These are phyloP conservation scores for Megalonaias nervosa DNA, from an alignment of 1,140 invertebrate genomes.

Conservation along the genomic window DNA sequence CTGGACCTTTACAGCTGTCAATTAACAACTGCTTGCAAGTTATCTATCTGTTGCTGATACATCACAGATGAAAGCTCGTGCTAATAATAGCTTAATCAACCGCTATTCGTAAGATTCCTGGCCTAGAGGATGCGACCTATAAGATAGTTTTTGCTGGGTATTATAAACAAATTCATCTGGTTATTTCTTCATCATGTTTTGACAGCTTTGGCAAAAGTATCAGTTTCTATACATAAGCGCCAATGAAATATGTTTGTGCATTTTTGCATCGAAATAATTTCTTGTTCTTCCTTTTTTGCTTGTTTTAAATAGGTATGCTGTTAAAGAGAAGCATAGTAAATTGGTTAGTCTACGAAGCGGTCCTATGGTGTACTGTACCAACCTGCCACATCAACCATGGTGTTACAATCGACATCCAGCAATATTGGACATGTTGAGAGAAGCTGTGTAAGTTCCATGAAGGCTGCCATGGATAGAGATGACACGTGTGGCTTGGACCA, in stretches of 20 bases:
- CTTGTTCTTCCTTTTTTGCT: not conserved
- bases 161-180: no score
- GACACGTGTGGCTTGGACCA: constrained; percentile 73
- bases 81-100: no score
- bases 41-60: no score
- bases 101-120: no score
- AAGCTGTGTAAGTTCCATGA: constrained; percentile 66
- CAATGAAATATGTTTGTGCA: no score
- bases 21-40: no score
- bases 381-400: constrained; percentile 59
- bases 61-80: no score
- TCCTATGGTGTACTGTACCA: not conserved
- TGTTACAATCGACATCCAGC: constrained; percentile 57
- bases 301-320: not conserved
- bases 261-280: not conserved
- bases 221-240: not conserved
- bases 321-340: not conserved
- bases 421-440: constrained; percentile 62
- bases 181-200: no score
- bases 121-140: no score
- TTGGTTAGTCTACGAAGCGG: not conserved
- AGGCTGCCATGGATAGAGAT: constrained; percentile 67
- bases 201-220: not conserved
- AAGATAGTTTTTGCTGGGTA: no score
- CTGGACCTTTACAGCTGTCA: no score